Base-by-base conservation (phyloP, 1,140 invertebrate genomes). In the Parapsyche elsis region DNA sequence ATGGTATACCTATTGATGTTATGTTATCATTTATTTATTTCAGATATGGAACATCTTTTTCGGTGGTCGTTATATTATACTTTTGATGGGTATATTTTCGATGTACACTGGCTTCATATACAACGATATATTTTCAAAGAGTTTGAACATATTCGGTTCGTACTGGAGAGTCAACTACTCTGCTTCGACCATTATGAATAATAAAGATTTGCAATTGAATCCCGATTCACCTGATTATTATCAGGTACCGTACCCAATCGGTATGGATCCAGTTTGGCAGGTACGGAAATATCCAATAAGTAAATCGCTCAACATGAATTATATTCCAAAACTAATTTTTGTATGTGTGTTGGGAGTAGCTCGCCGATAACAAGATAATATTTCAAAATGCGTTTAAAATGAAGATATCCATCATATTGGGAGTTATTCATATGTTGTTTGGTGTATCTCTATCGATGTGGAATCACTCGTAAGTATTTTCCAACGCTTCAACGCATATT, bases 41-140 rank as follows among this genome's bases (percentile, higher is more conserved):
- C 86, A 96, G 94, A 97, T 98, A 83, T 99, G 97, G 94, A 97
- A 95, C 85, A 98, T 98, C 79, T 99, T 99, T 91, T 99, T 99
- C 88, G 95, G 94, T 74, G 99, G 99, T 4, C 94, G 99, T 9
- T 99, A 99, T 89, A 98, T 99, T 67, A 98, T 99, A 53, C 91
- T 99, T 5, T 89, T 99, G 19, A 99, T 99, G 99, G 98, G 98
- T 1, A 83, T 94, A 7, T 99, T 99, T 88, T 99, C 98, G 0
- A 97, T 99, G 89, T 99, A 99, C 89, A 98, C 98, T 14, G 98
- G 98, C 0, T 86, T 99, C 0, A 97, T 99, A 79, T 99, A 99
- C 90, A 99, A 99, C 88, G 99, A 99, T 87, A 91, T 98, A 7
- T 99, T 99, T 89, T 97, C 97, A 9, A 99, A 99, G 87, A 96